Conservation (phyloP, 2,113 vertebrate genomes). For the Vireo altiloquus region DNA sequence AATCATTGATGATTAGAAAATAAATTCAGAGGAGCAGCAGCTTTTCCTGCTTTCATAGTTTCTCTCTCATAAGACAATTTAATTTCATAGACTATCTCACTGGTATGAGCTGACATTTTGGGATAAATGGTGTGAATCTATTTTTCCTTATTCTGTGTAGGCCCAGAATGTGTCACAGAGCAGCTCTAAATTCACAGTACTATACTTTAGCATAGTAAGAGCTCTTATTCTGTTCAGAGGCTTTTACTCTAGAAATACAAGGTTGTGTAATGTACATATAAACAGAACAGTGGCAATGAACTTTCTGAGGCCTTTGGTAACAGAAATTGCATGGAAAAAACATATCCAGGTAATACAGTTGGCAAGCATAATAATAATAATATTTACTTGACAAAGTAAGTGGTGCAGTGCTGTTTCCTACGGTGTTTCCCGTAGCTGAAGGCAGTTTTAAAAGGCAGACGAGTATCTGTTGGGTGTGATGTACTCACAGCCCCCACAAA, state of each 20-base stretch:
- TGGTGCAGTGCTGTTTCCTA: not conserved
- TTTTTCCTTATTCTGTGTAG: not conserved
- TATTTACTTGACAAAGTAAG: not conserved
- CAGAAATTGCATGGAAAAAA: not conserved
- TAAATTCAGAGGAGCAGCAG: not conserved
- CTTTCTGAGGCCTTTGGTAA: not conserved
- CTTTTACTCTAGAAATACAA: not conserved
- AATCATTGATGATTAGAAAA: not conserved
- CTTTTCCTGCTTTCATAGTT: not conserved
- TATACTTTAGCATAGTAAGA: not conserved
- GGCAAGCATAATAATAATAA: not conserved
- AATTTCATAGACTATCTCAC: not conserved
- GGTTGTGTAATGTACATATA: not conserved
- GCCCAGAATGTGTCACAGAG: not conserved
- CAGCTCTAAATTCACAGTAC: not conserved
- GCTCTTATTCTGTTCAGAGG: not conserved
- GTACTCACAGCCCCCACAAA: not conserved
- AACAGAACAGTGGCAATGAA: not conserved
- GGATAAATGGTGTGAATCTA: not conserved
- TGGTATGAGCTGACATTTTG: not conserved
- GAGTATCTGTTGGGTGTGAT: not conserved
- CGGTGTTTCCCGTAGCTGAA: not conserved
- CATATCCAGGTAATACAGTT: not conserved
- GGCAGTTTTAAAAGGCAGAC: not conserved
- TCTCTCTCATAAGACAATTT: not conserved